These are phyloP conservation scores for Greenwoodochromis staneri DNA, from an alignment of 2,113 vertebrate genomes.

Conservation along the genomic window DNA sequence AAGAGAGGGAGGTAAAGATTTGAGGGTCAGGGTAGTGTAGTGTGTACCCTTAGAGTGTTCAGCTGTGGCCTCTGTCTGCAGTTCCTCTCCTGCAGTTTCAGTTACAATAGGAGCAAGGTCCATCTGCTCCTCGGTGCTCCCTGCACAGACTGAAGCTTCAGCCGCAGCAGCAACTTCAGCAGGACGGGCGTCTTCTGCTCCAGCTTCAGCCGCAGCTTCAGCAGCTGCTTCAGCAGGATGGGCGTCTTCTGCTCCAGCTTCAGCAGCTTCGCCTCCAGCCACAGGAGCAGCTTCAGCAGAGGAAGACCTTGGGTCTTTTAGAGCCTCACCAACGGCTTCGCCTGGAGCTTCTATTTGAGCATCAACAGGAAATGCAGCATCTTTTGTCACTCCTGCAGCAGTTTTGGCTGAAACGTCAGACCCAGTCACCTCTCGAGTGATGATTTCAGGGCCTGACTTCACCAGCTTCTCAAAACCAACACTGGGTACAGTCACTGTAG, in stretches of 20 bases:
- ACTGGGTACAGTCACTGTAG: not conserved
- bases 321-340: not conserved
- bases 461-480: not conserved
- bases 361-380: not conserved
- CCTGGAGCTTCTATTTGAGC: not conserved
- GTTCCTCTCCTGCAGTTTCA: slow-evolving; percentile 42
- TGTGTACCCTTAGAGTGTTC: slow-evolving; percentile 69
- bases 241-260: not conserved
- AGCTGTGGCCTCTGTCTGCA: slow-evolving; percentile 12
- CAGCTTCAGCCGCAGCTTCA: not conserved
- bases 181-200: too few species aligned
- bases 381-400: not conserved
- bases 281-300: not conserved
- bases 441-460: slow-evolving; percentile 2
- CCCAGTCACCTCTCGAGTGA: not conserved
- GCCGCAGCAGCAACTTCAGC: not conserved
- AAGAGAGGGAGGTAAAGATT: not conserved
- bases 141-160: not conserved
- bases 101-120: slow-evolving; percentile 21
- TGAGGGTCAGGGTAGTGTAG: slow-evolving; percentile 18
- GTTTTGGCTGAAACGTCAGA: not conserved
- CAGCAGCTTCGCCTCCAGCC: not conserved
- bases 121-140: slow-evolving; percentile 16
- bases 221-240: accelerated
- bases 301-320: not conserved